Conservation (phyloP, 2,888 invertebrate genomes). For the Lydus trimaculatus region DNA sequence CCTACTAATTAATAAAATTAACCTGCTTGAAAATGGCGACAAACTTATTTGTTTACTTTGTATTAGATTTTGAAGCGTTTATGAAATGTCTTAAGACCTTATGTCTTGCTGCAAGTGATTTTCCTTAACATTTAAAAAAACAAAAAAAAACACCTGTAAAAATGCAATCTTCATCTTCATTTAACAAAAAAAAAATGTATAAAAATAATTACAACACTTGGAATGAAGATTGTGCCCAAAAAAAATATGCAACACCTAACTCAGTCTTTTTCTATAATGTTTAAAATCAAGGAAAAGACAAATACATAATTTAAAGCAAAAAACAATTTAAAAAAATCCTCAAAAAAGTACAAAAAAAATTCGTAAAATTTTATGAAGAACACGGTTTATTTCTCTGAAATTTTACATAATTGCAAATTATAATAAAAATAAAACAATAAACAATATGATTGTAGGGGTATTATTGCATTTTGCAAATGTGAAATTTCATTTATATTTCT, state of each 20-base stretch:
- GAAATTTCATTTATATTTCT: conserved; percentile 36
- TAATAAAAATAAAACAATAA: conserved; percentile 23
- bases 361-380: conserved; percentile 55
- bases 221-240: conserved; percentile 52
- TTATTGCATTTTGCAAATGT: conserved; percentile 36
- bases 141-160: conserved; percentile 50
- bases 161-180: conserved; percentile 49
- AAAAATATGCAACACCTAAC: conserved; percentile 59
- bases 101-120: conserved; percentile 59
- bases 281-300: conserved; percentile 46
- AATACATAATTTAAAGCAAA: conserved; percentile 45
- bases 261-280: conserved; percentile 60
- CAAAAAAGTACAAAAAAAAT: conserved; percentile 56
- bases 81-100: conserved; percentile 62
- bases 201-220: conserved; percentile 40
- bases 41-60: conserved; percentile 36
- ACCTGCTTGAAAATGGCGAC: conserved; percentile 47
- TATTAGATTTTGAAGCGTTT: conserved; percentile 42
- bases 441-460: conserved; percentile 7
- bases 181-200: too few relatives aligned
- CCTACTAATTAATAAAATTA: conserved; percentile 34
- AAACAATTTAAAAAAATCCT: conserved; percentile 45
- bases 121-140: conserved; percentile 52
- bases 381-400: conserved; percentile 51
- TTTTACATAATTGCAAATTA: conserved; percentile 22